Percentiles rank a stretch among this genome's conserved stretches.
These are phyloP conservation scores for Xenotilapia longispinis DNA, from an alignment of 2,113 vertebrate genomes.

Conservation along the genomic window DNA sequence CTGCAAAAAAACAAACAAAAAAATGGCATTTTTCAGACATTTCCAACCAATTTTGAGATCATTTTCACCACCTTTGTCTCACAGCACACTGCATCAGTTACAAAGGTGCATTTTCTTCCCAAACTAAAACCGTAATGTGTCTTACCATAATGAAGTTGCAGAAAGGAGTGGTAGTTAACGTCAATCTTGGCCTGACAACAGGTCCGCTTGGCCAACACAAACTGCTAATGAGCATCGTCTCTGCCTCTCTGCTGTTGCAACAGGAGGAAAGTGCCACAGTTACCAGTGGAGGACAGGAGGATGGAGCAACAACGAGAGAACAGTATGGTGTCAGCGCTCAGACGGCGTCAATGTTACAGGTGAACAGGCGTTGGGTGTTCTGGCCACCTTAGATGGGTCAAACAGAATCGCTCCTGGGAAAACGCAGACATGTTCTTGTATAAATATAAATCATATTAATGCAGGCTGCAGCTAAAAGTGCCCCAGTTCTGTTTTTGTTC, in stretches of 20 bases:
- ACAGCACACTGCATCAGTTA: not conserved
- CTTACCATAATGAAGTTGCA: not conserved
- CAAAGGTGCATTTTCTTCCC: not conserved
- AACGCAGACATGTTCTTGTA: not conserved
- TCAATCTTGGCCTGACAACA: not conserved
- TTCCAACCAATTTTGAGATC: not conserved
- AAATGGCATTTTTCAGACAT: not conserved
- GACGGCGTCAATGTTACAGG: constrained; percentile 96
- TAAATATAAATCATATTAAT: not conserved
- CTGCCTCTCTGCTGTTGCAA: constrained; percentile 21
- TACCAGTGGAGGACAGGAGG: constrained; percentile 86
- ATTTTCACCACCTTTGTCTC: not conserved
- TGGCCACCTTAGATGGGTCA: not conserved
- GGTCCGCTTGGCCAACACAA: not conserved
- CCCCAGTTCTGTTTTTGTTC: constrained; percentile 3
- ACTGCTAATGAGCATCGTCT: constrained; percentile 34
- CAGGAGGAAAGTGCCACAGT: constrained; percentile 89
- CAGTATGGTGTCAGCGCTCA: constrained; percentile 95
- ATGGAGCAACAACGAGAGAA: constrained; percentile 86
- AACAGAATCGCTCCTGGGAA: not conserved
- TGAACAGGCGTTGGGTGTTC: constrained; percentile 40
- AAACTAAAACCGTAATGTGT: not conserved
- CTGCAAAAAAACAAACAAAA: not conserved
- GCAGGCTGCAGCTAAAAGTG: not conserved
- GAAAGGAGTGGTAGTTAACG: not conserved